Conservation (phyloP, 2,888 invertebrate genomes). For the Acanthosepion lycidas region DNA sequence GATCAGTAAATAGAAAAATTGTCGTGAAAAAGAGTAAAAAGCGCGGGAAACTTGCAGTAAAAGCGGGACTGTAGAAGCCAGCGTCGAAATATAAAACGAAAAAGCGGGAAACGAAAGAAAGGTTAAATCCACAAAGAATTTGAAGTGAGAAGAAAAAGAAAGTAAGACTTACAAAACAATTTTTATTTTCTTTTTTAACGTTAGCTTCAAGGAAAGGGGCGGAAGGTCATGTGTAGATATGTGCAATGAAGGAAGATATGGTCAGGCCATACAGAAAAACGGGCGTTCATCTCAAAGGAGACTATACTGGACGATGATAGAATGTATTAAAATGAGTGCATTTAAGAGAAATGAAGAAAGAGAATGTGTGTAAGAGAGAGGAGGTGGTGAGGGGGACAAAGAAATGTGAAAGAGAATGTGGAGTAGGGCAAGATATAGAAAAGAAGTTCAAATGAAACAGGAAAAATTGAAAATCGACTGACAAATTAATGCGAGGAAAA, state of each 20-base stretch:
- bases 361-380: neutral
- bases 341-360: neutral
- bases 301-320: neutral
- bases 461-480: no score
- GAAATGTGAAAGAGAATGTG: neutral
- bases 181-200: neutral
- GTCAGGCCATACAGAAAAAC: neutral
- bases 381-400: neutral
- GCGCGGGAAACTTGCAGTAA: neutral
- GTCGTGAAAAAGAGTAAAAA: neutral
- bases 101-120: neutral
- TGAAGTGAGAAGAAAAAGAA: neutral
- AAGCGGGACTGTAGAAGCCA: neutral
- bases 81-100: neutral
- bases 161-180: neutral
- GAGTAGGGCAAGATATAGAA: no score
- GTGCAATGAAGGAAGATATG: neutral
- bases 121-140: neutral
- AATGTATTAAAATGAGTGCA: neutral
- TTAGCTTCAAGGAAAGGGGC: neutral
- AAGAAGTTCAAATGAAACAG: no score
- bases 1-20: neutral
- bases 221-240: slow-evolving; percentile 4
- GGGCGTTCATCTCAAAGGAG: neutral
- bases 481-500: no score